phyloP scores from a whole-genome alignment of 2,113 vertebrate genomes.

The Istiophorus platypterus region DNA sequence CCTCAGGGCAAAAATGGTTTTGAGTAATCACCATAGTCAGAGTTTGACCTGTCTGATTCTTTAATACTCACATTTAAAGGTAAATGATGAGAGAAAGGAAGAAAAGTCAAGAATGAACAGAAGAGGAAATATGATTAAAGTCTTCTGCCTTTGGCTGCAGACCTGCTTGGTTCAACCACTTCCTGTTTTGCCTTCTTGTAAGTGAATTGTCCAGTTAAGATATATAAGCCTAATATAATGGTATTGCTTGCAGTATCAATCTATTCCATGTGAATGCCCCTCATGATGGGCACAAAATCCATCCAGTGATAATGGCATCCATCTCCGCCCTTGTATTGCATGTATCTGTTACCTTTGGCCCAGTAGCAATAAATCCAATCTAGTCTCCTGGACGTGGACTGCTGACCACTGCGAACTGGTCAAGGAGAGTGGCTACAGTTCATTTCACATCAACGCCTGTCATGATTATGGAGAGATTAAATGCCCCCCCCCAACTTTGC shows the following conservation, averaged over 20 bases:
- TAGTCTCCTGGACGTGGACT: constrained; percentile 83
- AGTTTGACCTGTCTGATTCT: constrained; percentile 45
- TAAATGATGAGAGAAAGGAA: neutral
- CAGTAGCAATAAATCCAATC: constrained; percentile 86
- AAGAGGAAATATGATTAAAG: constrained; percentile 8
- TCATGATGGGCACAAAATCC: constrained; percentile 81
- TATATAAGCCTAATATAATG: constrained; percentile 78
- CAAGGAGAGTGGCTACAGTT: constrained; percentile 83
- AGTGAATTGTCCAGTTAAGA: constrained; percentile 74
- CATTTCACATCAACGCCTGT: constrained; percentile 77
- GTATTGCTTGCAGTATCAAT: constrained; percentile 81
- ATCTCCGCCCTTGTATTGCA: constrained; percentile 80
- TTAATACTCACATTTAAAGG: constrained; percentile 32
- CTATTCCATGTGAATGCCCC: constrained; percentile 83
- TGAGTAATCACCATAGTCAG: constrained; percentile 37
- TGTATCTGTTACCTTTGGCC: constrained; percentile 87
- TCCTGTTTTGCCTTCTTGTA: constrained; percentile 70
- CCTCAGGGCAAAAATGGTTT: constrained; percentile 48
- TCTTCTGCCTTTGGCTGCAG: constrained; percentile 11
- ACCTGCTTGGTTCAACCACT: constrained; percentile 28
- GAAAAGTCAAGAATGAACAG: neutral
- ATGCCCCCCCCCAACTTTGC: constrained; percentile 15
- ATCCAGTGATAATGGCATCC: constrained; percentile 81
- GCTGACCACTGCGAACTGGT: constrained; percentile 84
- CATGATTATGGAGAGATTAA: constrained; percentile 78